These are phyloP conservation scores for Scelioninae gen. 1 DNA, from an alignment of 2,888 invertebrate species.

Conservation along the genomic window DNA sequence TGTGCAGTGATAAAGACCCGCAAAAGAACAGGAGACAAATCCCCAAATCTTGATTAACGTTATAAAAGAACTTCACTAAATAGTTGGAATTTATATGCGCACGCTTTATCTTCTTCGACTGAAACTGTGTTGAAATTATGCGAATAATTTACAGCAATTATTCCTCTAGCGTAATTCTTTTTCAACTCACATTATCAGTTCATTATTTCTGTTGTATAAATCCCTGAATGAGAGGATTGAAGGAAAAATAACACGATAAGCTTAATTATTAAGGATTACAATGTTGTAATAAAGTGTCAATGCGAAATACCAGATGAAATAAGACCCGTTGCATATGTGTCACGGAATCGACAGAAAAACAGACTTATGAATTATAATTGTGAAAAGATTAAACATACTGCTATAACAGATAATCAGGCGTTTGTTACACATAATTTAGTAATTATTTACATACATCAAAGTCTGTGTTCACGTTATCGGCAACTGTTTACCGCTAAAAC, in stretches of 20 bases:
- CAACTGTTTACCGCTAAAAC: too few relatives aligned
- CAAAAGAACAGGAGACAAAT: too few relatives aligned
- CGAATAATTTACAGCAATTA: constrained; percentile 25
- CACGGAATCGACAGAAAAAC: constrained; percentile 17
- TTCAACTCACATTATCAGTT: constrained; percentile 19
- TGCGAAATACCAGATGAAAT: constrained; percentile 33
- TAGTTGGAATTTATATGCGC: constrained; percentile 18
- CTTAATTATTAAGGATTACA: constrained; percentile 51
- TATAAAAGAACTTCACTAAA: background rate
- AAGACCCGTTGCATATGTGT: constrained; percentile 22
- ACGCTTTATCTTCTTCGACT: constrained; percentile 26
- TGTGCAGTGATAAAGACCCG: constrained; percentile 33
- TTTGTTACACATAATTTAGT: constrained; percentile 23
- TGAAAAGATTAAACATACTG: constrained; percentile 36
- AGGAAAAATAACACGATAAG: constrained; percentile 42
- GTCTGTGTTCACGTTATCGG: too few relatives aligned
- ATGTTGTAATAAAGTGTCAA: constrained; percentile 59
- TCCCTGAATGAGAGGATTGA: constrained; percentile 33
- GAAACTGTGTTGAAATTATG: constrained; percentile 1
- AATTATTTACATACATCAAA: constrained; percentile 40
- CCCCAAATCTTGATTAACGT: constrained; percentile 37
- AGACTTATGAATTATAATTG: constrained; percentile 51
- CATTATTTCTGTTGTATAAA: constrained; percentile 27
- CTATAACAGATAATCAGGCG: constrained; percentile 45
- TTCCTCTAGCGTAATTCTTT: background rate